A percentile compares a stretch with the other conserved stretches of the same genome.
phyloP scores from a whole-genome alignment of 2,888 invertebrate species.

The Arctia plantaginis region DNA sequence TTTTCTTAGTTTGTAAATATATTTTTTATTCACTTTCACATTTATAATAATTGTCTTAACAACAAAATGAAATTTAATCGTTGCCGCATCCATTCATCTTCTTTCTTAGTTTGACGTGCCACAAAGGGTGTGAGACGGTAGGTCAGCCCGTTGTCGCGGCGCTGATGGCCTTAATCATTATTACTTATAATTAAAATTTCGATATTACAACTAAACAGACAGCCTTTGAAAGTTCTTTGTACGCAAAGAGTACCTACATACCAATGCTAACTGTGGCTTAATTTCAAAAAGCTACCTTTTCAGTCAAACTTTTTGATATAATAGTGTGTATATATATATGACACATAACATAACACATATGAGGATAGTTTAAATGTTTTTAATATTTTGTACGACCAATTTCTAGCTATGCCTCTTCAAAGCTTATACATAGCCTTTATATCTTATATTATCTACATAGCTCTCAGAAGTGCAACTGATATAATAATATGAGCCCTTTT shows the following conservation, averaged over 20 bases:
- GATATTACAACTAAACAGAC: constrained; percentile 55
- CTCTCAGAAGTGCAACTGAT: too few relatives aligned
- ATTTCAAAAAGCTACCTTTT: not conserved
- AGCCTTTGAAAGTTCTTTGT: constrained; percentile 24
- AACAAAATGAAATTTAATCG: not conserved
- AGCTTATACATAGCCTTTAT: too few relatives aligned
- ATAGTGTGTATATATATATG: not conserved
- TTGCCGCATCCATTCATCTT: constrained; percentile 60
- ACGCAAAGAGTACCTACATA: not conserved
- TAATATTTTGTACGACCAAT: too few relatives aligned
- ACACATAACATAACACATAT: too few relatives aligned
- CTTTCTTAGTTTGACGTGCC: constrained; percentile 32
- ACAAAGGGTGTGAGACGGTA: constrained; percentile 78
- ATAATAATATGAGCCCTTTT: too few relatives aligned
- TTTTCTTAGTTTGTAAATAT: too few relatives aligned
- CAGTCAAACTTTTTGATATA: not conserved
- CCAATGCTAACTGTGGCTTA: not conserved
- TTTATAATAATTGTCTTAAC: not conserved
- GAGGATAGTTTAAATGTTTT: too few relatives aligned
- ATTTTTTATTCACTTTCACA: too few relatives aligned
- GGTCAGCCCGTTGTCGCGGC: constrained; percentile 81
- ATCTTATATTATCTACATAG: too few relatives aligned
- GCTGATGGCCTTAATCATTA: constrained; percentile 82
- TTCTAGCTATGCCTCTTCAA: too few relatives aligned
- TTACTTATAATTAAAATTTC: constrained; percentile 83